Percentiles rank a stretch among this genome's conserved stretches.
Conservation (phyloP, 2,888 invertebrate species). For the Protodeltote pygarga region DNA sequence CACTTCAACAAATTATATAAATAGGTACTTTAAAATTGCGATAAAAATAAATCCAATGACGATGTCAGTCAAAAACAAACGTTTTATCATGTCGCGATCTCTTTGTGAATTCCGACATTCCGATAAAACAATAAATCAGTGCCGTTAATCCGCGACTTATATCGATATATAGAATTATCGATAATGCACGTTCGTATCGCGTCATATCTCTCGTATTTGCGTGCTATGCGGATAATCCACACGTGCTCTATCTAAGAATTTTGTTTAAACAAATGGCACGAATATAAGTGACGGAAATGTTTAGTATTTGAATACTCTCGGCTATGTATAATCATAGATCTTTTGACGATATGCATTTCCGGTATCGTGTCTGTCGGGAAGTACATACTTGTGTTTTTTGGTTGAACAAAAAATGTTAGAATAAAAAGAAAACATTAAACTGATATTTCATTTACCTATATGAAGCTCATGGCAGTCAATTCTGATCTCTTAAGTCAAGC, state of each 20-base stretch:
- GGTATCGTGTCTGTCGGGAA: conserved; percentile 1
- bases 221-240: conserved; percentile 65
- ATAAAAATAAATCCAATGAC: conserved; percentile 51
- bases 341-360: conserved; percentile 33
- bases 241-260: conserved; percentile 56
- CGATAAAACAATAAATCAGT: conserved; percentile 79
- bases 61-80: conserved; percentile 46
- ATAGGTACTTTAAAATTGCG: conserved; percentile 12
- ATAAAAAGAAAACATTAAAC: neutral
- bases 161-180: conserved; percentile 68
- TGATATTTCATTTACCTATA: neutral
- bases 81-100: conserved; percentile 41
- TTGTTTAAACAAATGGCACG: conserved; percentile 55
- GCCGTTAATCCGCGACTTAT: conserved; percentile 68
- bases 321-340: conserved; percentile 29
- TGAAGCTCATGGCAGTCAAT: no score
- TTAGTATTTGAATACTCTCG: conserved; percentile 31
- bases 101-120: conserved; percentile 63
- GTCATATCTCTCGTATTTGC: no score
- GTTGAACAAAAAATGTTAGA: neutral
- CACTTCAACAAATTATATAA: conserved; percentile 7
- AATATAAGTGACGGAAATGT: conserved; percentile 33
- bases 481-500: no score
- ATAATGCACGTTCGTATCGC: conserved; percentile 56
- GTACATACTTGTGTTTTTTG: neutral